A percentile compares a stretch with the other conserved stretches of the same genome.
These are phyloP conservation scores for Lutjanus argentimaculatus DNA, from an alignment of 2,797 vertebrate species.

Conservation along the genomic window DNA sequence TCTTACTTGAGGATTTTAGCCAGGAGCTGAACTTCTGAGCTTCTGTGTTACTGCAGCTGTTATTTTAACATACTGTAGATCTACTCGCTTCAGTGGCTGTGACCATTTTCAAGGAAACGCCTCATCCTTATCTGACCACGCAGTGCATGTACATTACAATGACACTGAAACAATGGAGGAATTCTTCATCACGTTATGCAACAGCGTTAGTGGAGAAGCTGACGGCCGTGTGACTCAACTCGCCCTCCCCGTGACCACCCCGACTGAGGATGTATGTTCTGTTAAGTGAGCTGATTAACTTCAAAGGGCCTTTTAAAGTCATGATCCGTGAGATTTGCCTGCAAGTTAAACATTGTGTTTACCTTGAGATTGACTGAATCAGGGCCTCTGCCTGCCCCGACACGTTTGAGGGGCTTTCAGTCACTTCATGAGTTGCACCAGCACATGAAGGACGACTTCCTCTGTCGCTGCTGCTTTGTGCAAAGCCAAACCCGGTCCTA, in stretches of 20 bases:
- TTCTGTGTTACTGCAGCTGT: background rate
- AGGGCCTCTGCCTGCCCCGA: constrained; percentile 20
- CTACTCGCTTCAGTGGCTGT: background rate
- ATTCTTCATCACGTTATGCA: constrained; percentile 44
- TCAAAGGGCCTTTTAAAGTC: constrained; percentile 55
- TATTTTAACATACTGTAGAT: constrained; percentile 12
- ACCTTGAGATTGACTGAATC: constrained; percentile 40
- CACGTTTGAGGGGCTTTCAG: constrained; percentile 36
- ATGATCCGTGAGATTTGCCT: constrained; percentile 35
- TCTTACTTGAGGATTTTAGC: background rate
- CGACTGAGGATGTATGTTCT: constrained; percentile 40
- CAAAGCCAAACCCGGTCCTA: constrained; percentile 19
- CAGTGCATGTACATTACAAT: constrained; percentile 22
- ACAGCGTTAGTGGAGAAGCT: constrained; percentile 24
- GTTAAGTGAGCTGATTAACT: constrained; percentile 59
- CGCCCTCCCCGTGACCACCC: constrained; percentile 38
- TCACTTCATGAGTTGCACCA: constrained; percentile 9
- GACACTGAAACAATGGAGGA: constrained; percentile 48
- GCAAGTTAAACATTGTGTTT: constrained; percentile 61
- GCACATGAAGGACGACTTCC: constrained; percentile 1
- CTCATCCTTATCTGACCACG: constrained; percentile 12
- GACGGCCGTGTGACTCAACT: constrained; percentile 45
- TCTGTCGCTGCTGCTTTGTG: constrained; percentile 17
- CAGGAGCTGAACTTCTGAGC: constrained; percentile 13
- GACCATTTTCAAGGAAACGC: constrained; percentile 31